These are phyloP conservation scores for Meteorus cinctellus DNA, from an alignment of 2,888 invertebrate genomes.

Conservation along the genomic window DNA sequence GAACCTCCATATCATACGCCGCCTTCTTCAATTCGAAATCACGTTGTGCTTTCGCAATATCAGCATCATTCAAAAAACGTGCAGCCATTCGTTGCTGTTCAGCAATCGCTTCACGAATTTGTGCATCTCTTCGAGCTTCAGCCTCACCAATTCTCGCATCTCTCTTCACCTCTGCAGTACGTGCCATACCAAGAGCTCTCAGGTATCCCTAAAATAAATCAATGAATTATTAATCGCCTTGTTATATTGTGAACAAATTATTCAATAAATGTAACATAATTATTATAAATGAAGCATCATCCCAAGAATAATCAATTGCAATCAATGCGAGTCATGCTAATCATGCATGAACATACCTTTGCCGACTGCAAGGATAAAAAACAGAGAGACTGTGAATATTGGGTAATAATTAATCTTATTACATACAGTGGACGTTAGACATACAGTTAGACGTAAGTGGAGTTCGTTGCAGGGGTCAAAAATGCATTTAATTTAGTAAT, in stretches of 20 bases:
- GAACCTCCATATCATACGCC: constrained; percentile 96
- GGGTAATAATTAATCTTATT: neutral
- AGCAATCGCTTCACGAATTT: constrained; percentile 95
- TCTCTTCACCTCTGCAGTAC: constrained; percentile 95
- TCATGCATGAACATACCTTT: constrained; percentile 76
- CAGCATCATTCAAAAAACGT: constrained; percentile 94
- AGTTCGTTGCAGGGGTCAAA: constrained; percentile 3
- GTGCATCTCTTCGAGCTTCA: constrained; percentile 93
- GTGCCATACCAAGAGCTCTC: constrained; percentile 94
- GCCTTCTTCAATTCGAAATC: constrained; percentile 98
- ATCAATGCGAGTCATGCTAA: neutral
- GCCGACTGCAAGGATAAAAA: constrained; percentile 76
- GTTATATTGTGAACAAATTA: neutral
- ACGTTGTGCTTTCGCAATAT: constrained; percentile 96
- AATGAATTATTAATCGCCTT: neutral
- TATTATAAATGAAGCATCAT: no score
- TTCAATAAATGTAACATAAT: neutral
- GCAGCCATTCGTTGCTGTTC: constrained; percentile 97
- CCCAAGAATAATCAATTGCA: neutral
- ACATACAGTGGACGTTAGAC: constrained; percentile 2
- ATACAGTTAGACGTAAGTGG: neutral
- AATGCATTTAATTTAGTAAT: neutral
- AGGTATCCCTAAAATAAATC: constrained; percentile 83
- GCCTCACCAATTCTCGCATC: constrained; percentile 98
- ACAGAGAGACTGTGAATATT: constrained; percentile 65